Percentiles rank a stretch among this genome's conserved stretches.
phyloP scores from a whole-genome alignment of 2,888 invertebrate genomes.

The Ornithoptera alexandrae region DNA sequence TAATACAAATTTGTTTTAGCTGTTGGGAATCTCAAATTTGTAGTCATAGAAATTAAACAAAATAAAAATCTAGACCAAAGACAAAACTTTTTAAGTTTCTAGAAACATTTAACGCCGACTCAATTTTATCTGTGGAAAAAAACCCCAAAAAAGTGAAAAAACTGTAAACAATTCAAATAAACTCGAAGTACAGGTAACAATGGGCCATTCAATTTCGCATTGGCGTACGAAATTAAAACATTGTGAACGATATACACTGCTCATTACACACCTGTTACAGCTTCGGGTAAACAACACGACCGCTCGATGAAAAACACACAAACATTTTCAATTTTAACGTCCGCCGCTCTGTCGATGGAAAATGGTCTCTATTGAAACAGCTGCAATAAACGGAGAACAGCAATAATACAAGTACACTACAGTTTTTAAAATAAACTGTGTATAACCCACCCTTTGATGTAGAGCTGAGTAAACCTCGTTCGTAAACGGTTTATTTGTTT shows the following conservation, averaged over 20 bases:
- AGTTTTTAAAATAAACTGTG: slow-evolving; percentile 26
- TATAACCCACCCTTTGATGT: slow-evolving; percentile 22
- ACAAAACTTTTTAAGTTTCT: too few relatives aligned
- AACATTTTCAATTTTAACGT: slow-evolving; percentile 23
- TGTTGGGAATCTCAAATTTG: too few relatives aligned
- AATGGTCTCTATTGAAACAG: slow-evolving; percentile 31
- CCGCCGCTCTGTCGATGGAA: slow-evolving; percentile 6
- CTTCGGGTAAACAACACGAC: slow-evolving; percentile 18
- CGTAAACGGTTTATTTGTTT: slow-evolving; percentile 15
- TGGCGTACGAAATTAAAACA: slow-evolving; percentile 13
- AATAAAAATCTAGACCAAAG: background rate
- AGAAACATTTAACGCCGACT: too few relatives aligned
- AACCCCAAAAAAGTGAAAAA: background rate
- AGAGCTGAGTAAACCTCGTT: slow-evolving; percentile 13
- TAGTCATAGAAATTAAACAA: too few relatives aligned
- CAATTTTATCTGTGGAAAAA: background rate
- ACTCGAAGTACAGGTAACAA: background rate
- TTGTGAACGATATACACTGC: slow-evolving; percentile 12
- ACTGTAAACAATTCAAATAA: background rate
- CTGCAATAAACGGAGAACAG: slow-evolving; percentile 29
- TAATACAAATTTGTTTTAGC: too few relatives aligned
- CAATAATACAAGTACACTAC: slow-evolving; percentile 25
- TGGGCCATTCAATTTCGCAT: slow-evolving; percentile 5
- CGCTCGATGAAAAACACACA: slow-evolving; percentile 25
- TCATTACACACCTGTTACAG: slow-evolving; percentile 19